Percentiles rank a stretch among this genome's conserved stretches.
phyloP scores from a whole-genome alignment of 1,140 invertebrate species.

The Drosophila varians region DNA sequence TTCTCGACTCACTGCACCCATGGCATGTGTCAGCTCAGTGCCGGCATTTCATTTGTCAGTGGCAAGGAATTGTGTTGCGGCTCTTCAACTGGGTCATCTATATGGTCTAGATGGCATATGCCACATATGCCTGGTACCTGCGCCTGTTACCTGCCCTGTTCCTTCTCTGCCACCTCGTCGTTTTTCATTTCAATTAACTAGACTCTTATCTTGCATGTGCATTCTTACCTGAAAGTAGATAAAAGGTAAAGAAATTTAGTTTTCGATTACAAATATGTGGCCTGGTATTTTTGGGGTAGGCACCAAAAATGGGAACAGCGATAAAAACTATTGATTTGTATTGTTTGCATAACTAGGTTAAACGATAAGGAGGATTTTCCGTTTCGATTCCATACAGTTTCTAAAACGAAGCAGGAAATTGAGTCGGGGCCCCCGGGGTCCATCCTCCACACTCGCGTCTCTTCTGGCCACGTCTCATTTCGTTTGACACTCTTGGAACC shows the following conservation, averaged over 20 bases:
- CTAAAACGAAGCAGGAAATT: not conserved
- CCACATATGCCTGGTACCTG: slow-evolving; percentile 4
- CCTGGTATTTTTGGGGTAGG: slow-evolving; percentile 29
- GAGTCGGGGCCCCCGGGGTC: no score
- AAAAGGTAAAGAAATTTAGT: slow-evolving; percentile 32
- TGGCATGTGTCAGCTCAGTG: slow-evolving; percentile 54
- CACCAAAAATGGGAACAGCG: slow-evolving; percentile 11
- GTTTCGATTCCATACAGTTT: no score
- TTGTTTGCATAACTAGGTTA: slow-evolving; percentile 8
- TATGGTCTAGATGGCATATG: slow-evolving; percentile 9
- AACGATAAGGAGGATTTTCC: not conserved
- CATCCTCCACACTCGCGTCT: not conserved
- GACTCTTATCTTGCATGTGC: slow-evolving; percentile 8
- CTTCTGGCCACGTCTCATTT: slow-evolving; percentile 42
- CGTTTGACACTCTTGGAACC: slow-evolving; percentile 40
- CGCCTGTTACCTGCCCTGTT: not conserved
- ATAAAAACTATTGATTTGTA: slow-evolving; percentile 14
- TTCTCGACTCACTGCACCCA: slow-evolving; percentile 49
- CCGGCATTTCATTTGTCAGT: slow-evolving; percentile 59
- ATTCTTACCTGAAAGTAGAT: slow-evolving; percentile 33
- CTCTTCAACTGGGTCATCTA: slow-evolving; percentile 51
- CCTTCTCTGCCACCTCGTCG: not conserved
- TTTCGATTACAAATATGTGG: slow-evolving; percentile 2
- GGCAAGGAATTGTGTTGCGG: slow-evolving; percentile 7
- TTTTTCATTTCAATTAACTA: slow-evolving; percentile 33